phyloP scores from a whole-genome alignment of 64 coral and sea anemone genomes.

The Acropora yongei region DNA sequence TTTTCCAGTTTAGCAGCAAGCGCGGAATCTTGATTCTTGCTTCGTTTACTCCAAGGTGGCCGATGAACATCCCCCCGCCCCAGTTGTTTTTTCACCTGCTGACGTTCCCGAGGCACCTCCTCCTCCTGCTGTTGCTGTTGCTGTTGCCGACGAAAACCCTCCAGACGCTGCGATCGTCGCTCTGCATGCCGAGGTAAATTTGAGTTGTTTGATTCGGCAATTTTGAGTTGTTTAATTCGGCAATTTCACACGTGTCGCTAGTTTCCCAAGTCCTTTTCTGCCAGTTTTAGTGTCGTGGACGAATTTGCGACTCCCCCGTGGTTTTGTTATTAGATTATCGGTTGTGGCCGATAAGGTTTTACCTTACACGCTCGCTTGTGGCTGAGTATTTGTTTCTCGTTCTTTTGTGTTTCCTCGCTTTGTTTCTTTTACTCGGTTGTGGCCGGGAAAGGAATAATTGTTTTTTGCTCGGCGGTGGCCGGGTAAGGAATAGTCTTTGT shows the following conservation, averaged over 20 bases:
- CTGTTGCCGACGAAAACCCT: not conserved
- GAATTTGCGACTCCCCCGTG: too few species aligned
- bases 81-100: slow-evolving; percentile 20
- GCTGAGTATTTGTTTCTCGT: not conserved
- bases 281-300: not conserved
- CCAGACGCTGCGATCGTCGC: not conserved
- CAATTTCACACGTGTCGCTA: not conserved
- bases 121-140: not conserved
- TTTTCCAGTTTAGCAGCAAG: slow-evolving; percentile 1
- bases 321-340: not conserved
- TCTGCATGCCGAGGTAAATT: not conserved
- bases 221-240: not conserved
- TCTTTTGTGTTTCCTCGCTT: not conserved
- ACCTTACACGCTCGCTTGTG: not conserved
- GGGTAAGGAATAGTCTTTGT: too few species aligned
- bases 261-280: slow-evolving; percentile 3
- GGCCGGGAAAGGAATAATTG: not conserved
- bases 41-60: not conserved
- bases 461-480: not conserved
- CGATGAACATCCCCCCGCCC: not conserved
- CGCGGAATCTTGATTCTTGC: not conserved
- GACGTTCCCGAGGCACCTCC: not conserved
- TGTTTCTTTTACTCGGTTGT: not conserved
- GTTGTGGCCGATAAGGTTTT: not conserved
- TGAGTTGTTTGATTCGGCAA: not conserved